Conservation (phyloP, 53 echinoderm and acorn worm genomes). For the Temnopleurus reevesii region DNA sequence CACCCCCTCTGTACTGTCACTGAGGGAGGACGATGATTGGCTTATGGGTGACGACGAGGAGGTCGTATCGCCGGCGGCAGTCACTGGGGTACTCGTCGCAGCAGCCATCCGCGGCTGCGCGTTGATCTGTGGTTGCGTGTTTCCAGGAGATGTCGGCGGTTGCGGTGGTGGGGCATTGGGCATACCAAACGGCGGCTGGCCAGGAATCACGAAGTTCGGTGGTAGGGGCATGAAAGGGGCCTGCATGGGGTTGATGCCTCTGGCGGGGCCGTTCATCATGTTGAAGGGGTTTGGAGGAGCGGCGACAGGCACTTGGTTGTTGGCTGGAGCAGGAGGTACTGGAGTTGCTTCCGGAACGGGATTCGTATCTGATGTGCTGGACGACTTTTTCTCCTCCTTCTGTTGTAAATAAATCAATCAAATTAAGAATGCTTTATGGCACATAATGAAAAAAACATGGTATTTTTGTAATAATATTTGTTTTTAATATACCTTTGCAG, state of each 20-base stretch:
- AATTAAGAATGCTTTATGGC: background rate
- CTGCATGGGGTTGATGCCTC: slow-evolving; percentile 48
- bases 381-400: slow-evolving; percentile 83
- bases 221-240: slow-evolving; percentile 64
- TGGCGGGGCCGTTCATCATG: slow-evolving; percentile 53
- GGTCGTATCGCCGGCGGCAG: background rate
- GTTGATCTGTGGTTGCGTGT: no score
- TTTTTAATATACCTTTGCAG: no score
- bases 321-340: background rate
- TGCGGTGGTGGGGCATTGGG: background rate
- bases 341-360: background rate
- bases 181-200: slow-evolving; percentile 46
- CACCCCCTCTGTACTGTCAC: slow-evolving; percentile 1
- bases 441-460: no score
- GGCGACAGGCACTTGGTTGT: slow-evolving; percentile 35
- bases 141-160: background rate
- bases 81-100: background rate
- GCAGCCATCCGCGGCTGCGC: background rate
- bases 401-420: background rate
- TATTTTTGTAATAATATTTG: no score
- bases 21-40: background rate
- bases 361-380: background rate
- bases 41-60: background rate
- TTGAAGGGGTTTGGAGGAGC: slow-evolving; percentile 67
- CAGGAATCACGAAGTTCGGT: slow-evolving; percentile 70